Conservation (phyloP, 2,113 vertebrate species). For the Zosterops hypoxanthus region DNA sequence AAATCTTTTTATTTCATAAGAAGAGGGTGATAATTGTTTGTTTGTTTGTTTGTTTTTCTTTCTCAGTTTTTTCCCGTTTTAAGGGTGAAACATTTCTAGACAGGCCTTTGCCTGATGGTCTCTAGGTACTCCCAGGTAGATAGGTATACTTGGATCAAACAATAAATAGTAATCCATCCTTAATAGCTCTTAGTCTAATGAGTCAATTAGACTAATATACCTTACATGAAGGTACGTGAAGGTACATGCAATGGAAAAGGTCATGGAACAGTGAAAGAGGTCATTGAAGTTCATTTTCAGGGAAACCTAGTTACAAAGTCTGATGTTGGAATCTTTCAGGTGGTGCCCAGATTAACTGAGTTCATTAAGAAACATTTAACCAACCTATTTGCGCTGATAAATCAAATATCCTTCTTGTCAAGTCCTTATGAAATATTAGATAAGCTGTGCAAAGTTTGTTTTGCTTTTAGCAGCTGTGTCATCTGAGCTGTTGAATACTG, state of each 20-base stretch:
- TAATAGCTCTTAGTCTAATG: neutral
- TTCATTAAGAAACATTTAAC: conserved; percentile 33
- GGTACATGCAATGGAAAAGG: neutral
- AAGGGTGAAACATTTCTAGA: neutral
- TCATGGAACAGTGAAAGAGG: neutral
- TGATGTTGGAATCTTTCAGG: neutral
- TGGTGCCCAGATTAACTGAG: neutral
- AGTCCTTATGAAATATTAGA: neutral
- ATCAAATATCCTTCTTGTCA: neutral
- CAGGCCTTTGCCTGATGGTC: neutral
- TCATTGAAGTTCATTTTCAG: neutral
- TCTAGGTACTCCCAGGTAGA: neutral
- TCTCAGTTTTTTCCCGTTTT: neutral
- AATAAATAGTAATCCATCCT: neutral
- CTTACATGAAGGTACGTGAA: neutral
- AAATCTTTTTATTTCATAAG: neutral
- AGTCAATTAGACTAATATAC: neutral
- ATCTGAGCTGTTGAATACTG: neutral
- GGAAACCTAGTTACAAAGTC: neutral
- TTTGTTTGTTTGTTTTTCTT: neutral
- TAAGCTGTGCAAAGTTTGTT: neutral
- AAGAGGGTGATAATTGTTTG: neutral
- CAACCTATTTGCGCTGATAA: neutral
- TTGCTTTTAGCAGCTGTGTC: neutral
- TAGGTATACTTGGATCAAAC: neutral